phyloP scores from a whole-genome alignment of 2,113 vertebrate genomes.

The Sinocyclocheilus maitianheensis region DNA sequence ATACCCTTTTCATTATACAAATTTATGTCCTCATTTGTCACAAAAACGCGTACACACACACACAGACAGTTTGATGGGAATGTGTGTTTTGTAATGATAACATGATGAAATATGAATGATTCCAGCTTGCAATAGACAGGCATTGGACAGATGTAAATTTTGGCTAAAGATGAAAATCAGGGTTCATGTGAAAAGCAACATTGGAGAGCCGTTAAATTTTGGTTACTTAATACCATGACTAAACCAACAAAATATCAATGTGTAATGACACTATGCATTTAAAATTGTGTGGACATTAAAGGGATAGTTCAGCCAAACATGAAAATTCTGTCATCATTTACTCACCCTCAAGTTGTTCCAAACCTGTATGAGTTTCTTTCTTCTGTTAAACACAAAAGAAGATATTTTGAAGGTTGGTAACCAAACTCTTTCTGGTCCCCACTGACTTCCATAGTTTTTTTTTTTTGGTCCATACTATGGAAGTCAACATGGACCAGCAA shows the following conservation, averaged over 20 bases:
- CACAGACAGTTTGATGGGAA: not conserved
- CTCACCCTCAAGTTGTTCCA: too few species aligned
- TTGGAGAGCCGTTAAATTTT: not conserved
- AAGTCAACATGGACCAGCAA: not conserved
- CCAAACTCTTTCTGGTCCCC: too few species aligned
- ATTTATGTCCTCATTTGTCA: too few species aligned
- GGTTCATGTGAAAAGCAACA: not conserved
- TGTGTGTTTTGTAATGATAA: slow-evolving; percentile 14
- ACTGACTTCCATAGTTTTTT: too few species aligned
- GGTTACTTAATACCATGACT: not conserved
- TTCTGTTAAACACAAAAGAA: too few species aligned
- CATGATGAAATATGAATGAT: not conserved
- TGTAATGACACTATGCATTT: not conserved
- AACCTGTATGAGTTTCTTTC: too few species aligned
- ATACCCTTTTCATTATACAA: too few species aligned
- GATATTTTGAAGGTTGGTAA: too few species aligned
- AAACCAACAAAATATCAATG: not conserved
- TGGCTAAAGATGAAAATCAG: not conserved
- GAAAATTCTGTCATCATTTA: too few species aligned
- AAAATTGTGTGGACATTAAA: not conserved
- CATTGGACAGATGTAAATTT: not conserved
- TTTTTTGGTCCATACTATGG: too few species aligned
- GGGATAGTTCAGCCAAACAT: too few species aligned
- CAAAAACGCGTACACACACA: not conserved
- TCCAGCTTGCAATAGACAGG: not conserved